These are phyloP conservation scores for Lepisosteus oculatus DNA, from an alignment of 2,113 vertebrate genomes.

Conservation along the genomic window DNA sequence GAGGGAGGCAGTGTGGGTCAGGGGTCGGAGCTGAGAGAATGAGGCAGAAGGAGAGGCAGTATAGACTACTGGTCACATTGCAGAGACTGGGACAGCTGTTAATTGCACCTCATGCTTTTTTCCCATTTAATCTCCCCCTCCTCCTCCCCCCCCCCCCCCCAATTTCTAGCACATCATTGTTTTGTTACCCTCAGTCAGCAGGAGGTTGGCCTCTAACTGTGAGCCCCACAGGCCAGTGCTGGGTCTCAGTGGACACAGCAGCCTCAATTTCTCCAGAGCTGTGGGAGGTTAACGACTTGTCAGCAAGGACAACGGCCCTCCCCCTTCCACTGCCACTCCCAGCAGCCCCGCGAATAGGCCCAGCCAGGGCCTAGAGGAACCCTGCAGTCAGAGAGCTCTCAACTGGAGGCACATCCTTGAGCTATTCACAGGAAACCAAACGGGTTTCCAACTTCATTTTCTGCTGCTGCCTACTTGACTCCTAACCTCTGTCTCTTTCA, in stretches of 20 bases:
- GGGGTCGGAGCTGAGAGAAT: background rate
- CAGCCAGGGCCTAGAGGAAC: background rate
- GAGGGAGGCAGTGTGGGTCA: background rate
- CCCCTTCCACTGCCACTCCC: constrained; percentile 17
- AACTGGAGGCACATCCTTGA: too few species aligned
- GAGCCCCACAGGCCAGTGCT: constrained; percentile 58
- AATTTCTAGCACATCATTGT: constrained; percentile 52
- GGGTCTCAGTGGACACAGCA: constrained; percentile 43
- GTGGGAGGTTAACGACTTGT: constrained; percentile 69
- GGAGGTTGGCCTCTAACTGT: constrained; percentile 55
- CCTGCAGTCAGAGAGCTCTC: background rate
- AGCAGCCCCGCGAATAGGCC: constrained; percentile 1
- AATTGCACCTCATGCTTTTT: constrained; percentile 52
- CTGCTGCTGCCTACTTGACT: constrained; percentile 22
- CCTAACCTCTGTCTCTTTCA: constrained; percentile 9
- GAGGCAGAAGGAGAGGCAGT: background rate
- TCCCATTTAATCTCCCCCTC: constrained; percentile 35
- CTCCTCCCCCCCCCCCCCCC: constrained; percentile 21
- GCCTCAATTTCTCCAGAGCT: constrained; percentile 50
- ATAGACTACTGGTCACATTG: background rate
- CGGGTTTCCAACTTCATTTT: too few species aligned
- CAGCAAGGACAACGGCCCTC: constrained; percentile 52
- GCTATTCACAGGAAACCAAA: too few species aligned
- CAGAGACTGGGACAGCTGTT: constrained; percentile 10
- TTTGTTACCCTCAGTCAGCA: constrained; percentile 60